phyloP scores from a whole-genome alignment of 1,140 invertebrate genomes.

The Temnothorax curvispinosus region DNA sequence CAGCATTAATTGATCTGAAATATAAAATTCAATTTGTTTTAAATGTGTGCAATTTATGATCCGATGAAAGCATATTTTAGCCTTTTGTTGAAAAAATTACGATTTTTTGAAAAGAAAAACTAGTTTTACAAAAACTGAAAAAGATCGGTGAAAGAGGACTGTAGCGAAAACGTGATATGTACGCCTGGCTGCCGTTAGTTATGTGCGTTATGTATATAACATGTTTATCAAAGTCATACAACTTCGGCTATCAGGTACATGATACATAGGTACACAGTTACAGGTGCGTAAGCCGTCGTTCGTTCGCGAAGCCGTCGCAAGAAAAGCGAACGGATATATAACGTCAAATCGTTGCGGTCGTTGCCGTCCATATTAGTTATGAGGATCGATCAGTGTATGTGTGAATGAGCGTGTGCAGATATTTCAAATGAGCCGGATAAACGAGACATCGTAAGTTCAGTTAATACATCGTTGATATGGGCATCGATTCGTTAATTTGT shows the following conservation, averaged over 20 bases:
- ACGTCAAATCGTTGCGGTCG: conserved; percentile 20
- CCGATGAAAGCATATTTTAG: not conserved
- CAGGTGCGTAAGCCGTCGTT: conserved; percentile 34
- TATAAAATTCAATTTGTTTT: not conserved
- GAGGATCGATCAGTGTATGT: not conserved
- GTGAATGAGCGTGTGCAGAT: not conserved
- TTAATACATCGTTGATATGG: not conserved
- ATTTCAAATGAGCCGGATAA: conserved; percentile 51
- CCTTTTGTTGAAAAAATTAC: not conserved
- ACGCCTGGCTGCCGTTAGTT: not conserved
- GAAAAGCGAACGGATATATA: not conserved
- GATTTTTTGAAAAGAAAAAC: not conserved
- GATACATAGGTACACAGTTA: not conserved
- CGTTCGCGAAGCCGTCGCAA: conserved; percentile 24
- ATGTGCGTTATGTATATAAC: not conserved
- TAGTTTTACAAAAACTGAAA: not conserved
- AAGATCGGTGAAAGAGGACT: not conserved
- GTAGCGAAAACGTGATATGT: conserved; percentile 2
- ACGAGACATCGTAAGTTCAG: conserved; percentile 33
- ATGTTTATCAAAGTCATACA: conserved; percentile 43
- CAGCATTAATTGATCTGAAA: not conserved
- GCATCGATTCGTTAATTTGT: conserved; percentile 26
- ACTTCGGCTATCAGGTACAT: conserved; percentile 15
- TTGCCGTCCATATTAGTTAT: not conserved
- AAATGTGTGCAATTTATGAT: not conserved